Percentiles rank a stretch among this genome's conserved stretches.
Evolutionary conservation across 2,888 invertebrate genomes (phyloP).

Genomic region (Cacoxenus indagator): DNA sequence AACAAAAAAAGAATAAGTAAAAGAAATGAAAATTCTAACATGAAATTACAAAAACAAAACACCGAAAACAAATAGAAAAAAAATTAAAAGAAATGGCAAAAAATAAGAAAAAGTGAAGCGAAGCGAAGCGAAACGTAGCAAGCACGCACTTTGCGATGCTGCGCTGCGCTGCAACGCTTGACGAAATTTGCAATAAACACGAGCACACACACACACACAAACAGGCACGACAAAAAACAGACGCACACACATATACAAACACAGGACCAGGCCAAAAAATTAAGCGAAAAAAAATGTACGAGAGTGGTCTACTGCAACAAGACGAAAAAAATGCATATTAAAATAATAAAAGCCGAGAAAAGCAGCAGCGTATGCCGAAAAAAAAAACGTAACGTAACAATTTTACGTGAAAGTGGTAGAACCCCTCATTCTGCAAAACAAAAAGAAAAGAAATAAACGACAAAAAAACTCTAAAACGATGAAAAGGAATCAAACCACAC

Average conservation of each 20-base stretch:
- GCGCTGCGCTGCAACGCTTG: background rate
- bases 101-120: background rate
- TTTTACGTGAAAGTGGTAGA: no score
- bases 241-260: background rate
- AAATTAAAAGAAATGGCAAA: background rate
- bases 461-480: background rate
- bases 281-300: background rate
- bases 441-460: no score
- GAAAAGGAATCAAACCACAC: background rate
- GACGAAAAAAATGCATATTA: background rate
- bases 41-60: no score
- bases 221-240: background rate
- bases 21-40: background rate
- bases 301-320: background rate
- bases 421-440: no score
- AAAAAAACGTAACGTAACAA: no score
- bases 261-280: background rate
- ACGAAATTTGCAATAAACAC: background rate
- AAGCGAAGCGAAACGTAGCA: background rate
- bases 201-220: background rate
- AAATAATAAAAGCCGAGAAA: no score
- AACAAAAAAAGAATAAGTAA: background rate
- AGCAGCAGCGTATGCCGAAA: no score
- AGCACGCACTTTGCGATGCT: background rate
- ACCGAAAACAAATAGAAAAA: background rate